These are phyloP conservation scores for Clistopyga incitator DNA, from an alignment of 2,888 invertebrate species.

Conservation along the genomic window DNA sequence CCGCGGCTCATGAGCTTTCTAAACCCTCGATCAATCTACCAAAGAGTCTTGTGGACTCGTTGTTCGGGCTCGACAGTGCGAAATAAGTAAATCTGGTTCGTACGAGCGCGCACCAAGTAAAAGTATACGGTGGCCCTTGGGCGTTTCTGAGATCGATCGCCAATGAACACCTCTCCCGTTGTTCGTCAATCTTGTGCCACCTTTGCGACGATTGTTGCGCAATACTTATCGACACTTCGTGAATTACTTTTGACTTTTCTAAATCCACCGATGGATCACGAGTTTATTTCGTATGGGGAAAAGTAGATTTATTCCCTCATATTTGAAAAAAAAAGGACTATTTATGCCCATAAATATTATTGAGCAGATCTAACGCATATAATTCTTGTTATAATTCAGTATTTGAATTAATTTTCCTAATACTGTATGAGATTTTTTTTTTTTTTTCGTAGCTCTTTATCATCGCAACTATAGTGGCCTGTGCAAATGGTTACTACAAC, in stretches of 20 bases:
- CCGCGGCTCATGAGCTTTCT: slow-evolving; percentile 36
- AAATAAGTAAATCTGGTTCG: slow-evolving; percentile 52
- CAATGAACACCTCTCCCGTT: slow-evolving; percentile 55
- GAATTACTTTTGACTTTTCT: neutral
- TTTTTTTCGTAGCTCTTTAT: slow-evolving; percentile 55
- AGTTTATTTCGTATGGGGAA: no score
- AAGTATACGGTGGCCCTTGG: slow-evolving; percentile 34
- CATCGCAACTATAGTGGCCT: slow-evolving; percentile 58
- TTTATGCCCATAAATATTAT: neutral
- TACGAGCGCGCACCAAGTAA: slow-evolving; percentile 30
- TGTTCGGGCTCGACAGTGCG: slow-evolving; percentile 27
- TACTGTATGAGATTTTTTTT: neutral
- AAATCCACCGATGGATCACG: slow-evolving; percentile 9
- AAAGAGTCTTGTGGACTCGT: slow-evolving; percentile 30
- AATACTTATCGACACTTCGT: slow-evolving; percentile 11
- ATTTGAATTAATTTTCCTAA: neutral
- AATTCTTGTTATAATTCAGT: neutral
- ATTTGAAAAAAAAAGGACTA: neutral
- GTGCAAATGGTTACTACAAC: slow-evolving; percentile 65
- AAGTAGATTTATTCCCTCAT: no score
- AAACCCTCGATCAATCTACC: slow-evolving; percentile 39
- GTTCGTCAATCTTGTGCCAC: slow-evolving; percentile 44
- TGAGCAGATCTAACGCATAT: no score
- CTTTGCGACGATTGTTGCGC: slow-evolving; percentile 26
- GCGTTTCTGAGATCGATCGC: slow-evolving; percentile 42